phyloP scores from a whole-genome alignment of 2,888 invertebrate genomes.

The Drosophila engyochracea region DNA sequence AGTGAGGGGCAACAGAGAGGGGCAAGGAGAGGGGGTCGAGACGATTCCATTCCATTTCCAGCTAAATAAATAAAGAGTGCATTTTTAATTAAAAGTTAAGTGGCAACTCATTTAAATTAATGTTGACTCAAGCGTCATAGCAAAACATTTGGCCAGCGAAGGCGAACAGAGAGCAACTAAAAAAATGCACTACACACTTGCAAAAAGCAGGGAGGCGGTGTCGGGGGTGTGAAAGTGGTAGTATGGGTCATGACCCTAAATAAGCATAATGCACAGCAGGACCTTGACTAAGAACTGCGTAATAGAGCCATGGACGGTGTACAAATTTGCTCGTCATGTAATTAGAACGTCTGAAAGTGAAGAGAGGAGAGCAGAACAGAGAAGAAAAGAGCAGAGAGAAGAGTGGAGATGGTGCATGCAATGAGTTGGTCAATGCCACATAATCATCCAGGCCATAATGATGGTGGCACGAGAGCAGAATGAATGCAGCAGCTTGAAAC shows the following conservation, averaged over 20 bases:
- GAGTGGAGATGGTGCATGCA: background rate
- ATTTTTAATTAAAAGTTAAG: slow-evolving; percentile 83
- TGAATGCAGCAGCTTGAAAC: background rate
- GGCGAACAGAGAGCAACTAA: slow-evolving; percentile 30
- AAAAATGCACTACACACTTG: slow-evolving; percentile 21
- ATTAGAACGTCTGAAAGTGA: slow-evolving; percentile 32
- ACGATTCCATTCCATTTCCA: slow-evolving; percentile 71
- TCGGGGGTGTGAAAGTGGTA: background rate
- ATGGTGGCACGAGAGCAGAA: background rate
- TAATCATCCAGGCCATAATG: background rate
- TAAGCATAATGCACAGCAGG: slow-evolving; percentile 65
- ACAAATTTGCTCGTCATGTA: slow-evolving; percentile 38
- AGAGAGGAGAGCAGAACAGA: background rate
- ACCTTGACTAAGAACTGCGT: slow-evolving; percentile 50
- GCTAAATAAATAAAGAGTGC: slow-evolving; percentile 81
- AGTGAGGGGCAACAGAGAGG: background rate
- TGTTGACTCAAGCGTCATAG: slow-evolving; percentile 82
- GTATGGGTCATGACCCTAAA: slow-evolving; percentile 41
- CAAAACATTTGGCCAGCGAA: slow-evolving; percentile 72
- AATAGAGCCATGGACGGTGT: slow-evolving; percentile 50
- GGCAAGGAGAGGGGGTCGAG: slow-evolving; percentile 22
- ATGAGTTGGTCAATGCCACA: background rate
- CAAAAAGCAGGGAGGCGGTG: slow-evolving; percentile 1
- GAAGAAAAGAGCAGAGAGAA: background rate
- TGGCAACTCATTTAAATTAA: slow-evolving; percentile 83